Conservation (phyloP, 2,888 invertebrate genomes). For the Coleophora deauratella region DNA sequence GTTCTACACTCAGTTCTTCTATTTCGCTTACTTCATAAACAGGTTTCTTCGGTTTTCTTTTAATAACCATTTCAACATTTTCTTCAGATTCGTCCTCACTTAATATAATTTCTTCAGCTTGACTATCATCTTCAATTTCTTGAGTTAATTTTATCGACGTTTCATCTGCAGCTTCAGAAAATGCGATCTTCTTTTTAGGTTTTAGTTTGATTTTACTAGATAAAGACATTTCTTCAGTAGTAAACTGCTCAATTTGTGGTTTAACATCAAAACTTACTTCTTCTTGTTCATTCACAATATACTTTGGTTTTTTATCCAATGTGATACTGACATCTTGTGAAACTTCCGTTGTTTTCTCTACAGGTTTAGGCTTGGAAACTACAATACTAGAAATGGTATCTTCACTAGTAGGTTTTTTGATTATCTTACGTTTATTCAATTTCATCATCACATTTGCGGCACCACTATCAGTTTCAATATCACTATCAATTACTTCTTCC, state of each 20-base stretch:
- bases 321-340: conserved; percentile 78
- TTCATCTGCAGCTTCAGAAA: conserved; percentile 80
- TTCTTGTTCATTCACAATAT: conserved; percentile 80
- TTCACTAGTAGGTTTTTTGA: conserved; percentile 43
- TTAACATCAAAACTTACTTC: conserved; percentile 62
- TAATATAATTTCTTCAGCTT: conserved; percentile 78
- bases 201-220: conserved; percentile 81
- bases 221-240: conserved; percentile 81
- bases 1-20: conserved; percentile 74
- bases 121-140: conserved; percentile 77
- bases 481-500: conserved; percentile 66
- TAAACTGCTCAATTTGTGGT: conserved; percentile 60
- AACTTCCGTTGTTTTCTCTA: conserved; percentile 59
- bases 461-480: conserved; percentile 57
- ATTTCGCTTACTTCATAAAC: conserved; percentile 76
- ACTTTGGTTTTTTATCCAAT: conserved; percentile 79
- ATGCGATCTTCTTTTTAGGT: conserved; percentile 75
- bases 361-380: conserved; percentile 40
- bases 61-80: conserved; percentile 66
- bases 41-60: conserved; percentile 66
- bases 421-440: conserved; percentile 51
- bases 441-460: conserved; percentile 47
- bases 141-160: conserved; percentile 78
- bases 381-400: conserved; percentile 54
- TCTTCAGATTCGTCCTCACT: conserved; percentile 77